Base-by-base conservation (phyloP, 2,113 vertebrate genomes). In the Stomatorhinus ivindoensis region DNA sequence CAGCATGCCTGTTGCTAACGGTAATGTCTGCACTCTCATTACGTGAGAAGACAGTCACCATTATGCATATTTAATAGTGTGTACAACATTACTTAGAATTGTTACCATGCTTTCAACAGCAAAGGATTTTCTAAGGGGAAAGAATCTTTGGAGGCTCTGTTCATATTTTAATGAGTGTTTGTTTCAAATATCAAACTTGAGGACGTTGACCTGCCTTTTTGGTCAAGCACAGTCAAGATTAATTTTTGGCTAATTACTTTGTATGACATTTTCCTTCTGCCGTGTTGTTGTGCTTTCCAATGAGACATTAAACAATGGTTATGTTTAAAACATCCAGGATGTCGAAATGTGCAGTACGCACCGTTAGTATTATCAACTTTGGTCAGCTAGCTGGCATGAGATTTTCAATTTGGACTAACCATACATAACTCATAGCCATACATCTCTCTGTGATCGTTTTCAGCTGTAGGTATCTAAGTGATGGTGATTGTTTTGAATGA, bases 401-500 rank as follows among this genome's bases (percentile, higher is more conserved):
- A 55, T 55, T 55, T 55, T 55, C 5, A 21, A 21, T 55, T 55
- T 2, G n/a, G n/a, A n/a, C n/a, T n/a, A n/a, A n/a, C n/a, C n/a
- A n/a, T n/a, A n/a, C n/a, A n/a, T n/a, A 82, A 90, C 89, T 90
- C 84, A 89, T 92, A 90, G 91, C 88, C 31, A 17, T 39, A 7
- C 31, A 17, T 80, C 4, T 17, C 69, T 76, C 15, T 76, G 31
- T 76, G 11, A 3, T 76, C 1, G 31, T 42, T 80, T 80, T 80
- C 0, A 5, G 4, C 31, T 19, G 73, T 19, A 15, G 15, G 35
- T 19, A 39, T 42, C 13, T 42, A 80, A 80, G 35, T 42, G 31
- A 17, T 9, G 31, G 13, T 2, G 31, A 80, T 80, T 42, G 69
- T 76, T 39, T 80, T 42, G 27, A 80, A 80, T 42, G 73, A 80